Conservation (phyloP, 2,113 vertebrate genomes). For the Onychorhynchus coronatus region DNA sequence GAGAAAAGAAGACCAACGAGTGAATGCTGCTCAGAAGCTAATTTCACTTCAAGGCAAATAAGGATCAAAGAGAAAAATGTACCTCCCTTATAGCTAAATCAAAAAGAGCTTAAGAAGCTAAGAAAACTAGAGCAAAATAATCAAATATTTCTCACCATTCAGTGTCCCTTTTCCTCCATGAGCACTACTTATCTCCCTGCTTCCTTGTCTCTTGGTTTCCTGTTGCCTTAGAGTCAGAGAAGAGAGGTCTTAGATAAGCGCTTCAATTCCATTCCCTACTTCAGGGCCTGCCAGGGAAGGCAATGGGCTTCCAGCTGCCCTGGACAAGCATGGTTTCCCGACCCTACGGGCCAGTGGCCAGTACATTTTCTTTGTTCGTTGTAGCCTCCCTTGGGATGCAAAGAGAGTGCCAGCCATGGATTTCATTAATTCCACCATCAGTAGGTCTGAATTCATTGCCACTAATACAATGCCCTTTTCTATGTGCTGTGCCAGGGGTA, state of each 20-base stretch:
- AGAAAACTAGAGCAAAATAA: not conserved
- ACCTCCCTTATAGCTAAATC: not conserved
- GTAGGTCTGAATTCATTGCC: conserved; percentile 71
- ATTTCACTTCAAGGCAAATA: not conserved
- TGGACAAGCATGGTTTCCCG: not conserved
- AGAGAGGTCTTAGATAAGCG: not conserved
- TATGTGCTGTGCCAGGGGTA: conserved; percentile 59
- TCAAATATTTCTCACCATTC: not conserved
- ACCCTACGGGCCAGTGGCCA: conserved; percentile 36
- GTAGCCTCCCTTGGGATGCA: conserved; percentile 4
- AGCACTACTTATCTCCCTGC: not conserved
- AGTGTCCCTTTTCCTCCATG: not conserved
- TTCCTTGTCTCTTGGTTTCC: not conserved
- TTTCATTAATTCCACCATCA: conserved; percentile 74
- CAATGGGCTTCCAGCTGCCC: not conserved
- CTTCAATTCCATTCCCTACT: not conserved
- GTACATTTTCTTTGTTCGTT: conserved; percentile 35
- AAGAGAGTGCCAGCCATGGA: conserved; percentile 47
- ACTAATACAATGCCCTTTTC: conserved; percentile 71
- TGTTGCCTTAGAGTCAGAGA: not conserved
- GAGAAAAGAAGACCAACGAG: not conserved
- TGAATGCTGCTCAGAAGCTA: not conserved
- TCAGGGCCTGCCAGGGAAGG: not conserved
- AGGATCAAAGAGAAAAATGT: not conserved
- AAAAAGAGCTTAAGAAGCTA: not conserved